phyloP scores from a whole-genome alignment of 1,140 invertebrate species.

The Brachionus paranguensis region DNA sequence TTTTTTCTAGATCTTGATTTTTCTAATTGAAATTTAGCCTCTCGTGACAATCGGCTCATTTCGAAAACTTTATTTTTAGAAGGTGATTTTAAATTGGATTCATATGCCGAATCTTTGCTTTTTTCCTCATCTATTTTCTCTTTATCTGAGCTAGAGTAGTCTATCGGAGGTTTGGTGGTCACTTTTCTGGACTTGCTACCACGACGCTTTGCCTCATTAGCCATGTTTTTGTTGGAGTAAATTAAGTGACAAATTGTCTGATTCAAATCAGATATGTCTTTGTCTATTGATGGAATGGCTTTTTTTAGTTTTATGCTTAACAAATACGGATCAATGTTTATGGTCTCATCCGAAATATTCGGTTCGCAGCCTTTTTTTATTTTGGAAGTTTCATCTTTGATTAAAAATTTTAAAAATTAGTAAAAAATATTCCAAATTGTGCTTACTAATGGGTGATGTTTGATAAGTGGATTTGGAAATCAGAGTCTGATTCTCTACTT shows the following conservation, averaged over 20 bases:
- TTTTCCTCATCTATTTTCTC: not conserved
- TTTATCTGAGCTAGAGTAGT: not conserved
- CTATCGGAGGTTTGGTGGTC: not conserved
- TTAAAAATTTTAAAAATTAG: not conserved
- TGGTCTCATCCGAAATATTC: not conserved
- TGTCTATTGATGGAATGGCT: constrained; percentile 9
- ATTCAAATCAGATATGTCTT: constrained; percentile 21
- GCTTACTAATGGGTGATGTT: not conserved
- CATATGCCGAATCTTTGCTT: not conserved
- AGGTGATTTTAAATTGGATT: not conserved
- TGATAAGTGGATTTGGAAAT: constrained; percentile 4
- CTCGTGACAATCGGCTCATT: not conserved
- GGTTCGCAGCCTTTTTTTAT: not conserved
- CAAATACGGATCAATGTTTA: not conserved
- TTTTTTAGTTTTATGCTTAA: not conserved
- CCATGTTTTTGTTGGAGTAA: not conserved
- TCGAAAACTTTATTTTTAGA: constrained; percentile 17
- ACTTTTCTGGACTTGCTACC: not conserved
- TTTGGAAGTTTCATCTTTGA: not conserved
- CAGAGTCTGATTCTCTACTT: not conserved
- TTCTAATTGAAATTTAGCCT: constrained; percentile 22
- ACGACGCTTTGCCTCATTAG: not conserved
- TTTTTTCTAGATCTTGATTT: not conserved
- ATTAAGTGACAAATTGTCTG: constrained; percentile 18
- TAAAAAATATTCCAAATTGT: not conserved